Evolutionary conservation across 2,113 vertebrate species (phyloP), one percentile per base, ranked within the genome.

Genomic region (Phrynosoma platyrhinos): DNA sequence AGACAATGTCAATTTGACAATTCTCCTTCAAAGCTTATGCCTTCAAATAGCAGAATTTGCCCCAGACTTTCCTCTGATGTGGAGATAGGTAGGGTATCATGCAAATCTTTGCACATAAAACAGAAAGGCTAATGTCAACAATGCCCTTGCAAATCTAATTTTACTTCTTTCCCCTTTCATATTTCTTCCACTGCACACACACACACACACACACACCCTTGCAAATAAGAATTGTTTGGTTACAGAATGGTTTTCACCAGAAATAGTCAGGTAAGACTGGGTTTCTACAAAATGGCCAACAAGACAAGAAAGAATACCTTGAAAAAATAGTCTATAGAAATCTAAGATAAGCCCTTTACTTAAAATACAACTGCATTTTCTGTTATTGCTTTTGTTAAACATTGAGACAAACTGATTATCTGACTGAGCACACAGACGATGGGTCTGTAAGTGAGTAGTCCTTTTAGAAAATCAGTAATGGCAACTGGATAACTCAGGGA

Each of bases 181-280:
- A 30, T 0, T 10, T 66, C 13, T 18, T 32, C n/a, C 21, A 16
- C 14, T 58, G 55, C 55, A 58, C 55, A 58, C 25, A 69, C 23
- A 4, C 21, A 0, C 10, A 42, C 16, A 8, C 16, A 4, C 21
- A 0, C 10, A 42, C 16, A 8, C 16, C 47, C 1, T 1, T 3
- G 36, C 27, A 55, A 2, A 12, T 2, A 47, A 53, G 36, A 75
- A 12, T 5, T 47, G 3, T 5, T 68, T 9, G 83, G 27, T 68
- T 66, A 69, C 21, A 84, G 40, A 85, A 75, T 14, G 40, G 36
- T 10, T 88, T 58, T 62, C 58, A 30, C 23, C 47, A 40, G 23
- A 55, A 58, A 58, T 58, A 14, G 55, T 58, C 55, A 13, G 36
- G 27, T 69, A 71, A 71, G 40, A 27, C 62, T n/a, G 36, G 66